phyloP scores from a whole-genome alignment of 2,797 vertebrate genomes.

The Hyperoplus lanceolatus region DNA sequence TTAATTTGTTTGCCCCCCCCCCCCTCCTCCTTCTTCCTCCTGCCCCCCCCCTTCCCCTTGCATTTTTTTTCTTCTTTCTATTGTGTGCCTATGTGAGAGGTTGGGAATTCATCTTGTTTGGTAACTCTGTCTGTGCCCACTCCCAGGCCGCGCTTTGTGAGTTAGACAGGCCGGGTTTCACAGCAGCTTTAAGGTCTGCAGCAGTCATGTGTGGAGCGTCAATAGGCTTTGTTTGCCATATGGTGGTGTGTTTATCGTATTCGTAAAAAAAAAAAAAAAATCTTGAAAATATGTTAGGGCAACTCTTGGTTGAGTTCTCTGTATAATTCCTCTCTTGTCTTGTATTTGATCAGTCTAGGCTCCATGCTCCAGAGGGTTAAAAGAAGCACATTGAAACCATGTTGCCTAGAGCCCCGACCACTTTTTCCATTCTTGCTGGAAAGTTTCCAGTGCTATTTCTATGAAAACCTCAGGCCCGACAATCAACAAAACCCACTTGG shows the following conservation, averaged over 20 bases:
- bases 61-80: conserved; percentile 68
- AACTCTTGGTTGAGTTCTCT: neutral
- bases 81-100: conserved; percentile 72
- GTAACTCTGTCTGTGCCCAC: conserved; percentile 51
- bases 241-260: conserved; percentile 5
- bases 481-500: conserved; percentile 70
- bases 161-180: conserved; percentile 29
- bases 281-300: neutral
- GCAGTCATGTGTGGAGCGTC: neutral
- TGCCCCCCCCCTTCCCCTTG: conserved; percentile 34
- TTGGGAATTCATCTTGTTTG: conserved; percentile 77
- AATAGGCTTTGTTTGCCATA: neutral
- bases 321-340: conserved; percentile 7
- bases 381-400: conserved; percentile 64
- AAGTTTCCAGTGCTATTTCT: conserved; percentile 84
- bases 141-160: conserved; percentile 32
- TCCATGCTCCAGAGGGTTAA: conserved; percentile 74
- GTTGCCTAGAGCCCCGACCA: conserved; percentile 78
- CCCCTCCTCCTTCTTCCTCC: conserved; percentile 56
- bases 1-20: conserved; percentile 81
- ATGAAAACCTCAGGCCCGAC: conserved; percentile 73
- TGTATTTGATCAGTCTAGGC: neutral
- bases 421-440: conserved; percentile 85
- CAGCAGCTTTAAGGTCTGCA: conserved; percentile 17
- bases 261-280: neutral